Base-by-base conservation (phyloP, 2,888 invertebrate species). In the Schizaphis graminum region DNA sequence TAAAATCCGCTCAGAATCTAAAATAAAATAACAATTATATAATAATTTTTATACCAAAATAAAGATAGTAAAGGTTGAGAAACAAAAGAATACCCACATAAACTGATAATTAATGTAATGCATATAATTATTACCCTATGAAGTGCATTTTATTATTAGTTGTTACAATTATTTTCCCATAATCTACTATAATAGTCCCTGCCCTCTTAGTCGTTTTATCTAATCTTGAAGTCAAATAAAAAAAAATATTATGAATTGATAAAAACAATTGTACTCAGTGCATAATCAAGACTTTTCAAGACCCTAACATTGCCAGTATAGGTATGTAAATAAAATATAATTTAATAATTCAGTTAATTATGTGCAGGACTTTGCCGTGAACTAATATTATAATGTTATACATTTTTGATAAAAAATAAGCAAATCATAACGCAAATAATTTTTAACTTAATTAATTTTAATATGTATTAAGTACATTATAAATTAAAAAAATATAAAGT, bases 91-190 rank as follows among this genome's bases (percentile, higher is more conserved):
- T 87, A 92, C 92, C 87, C 67, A 87, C 35, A 28, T 35, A 67
- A n/a, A 21, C 61, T 47, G 86, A 92, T 87, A 87, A 86, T 61
- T 87, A 47, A 61, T 92, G 49, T 61, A 85, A 49, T 56, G 53
- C 1, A 56, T 91, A 44, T 44, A 91, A 91, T 56, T 91, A 91
- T 56, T 56, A 85, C 11, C 53, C n/a, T 44, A 49, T 49, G 61
- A 4, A 61, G 26, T 61, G 61, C 13, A 92, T 92, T 92, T 87
- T 92, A 92, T 92, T 92, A 92, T 87, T 92, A 49, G 47, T 67
- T 92, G 47, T 92, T 24, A 26, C 87, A 92, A 87, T 87, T 87
- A 87, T 92, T 87, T 87, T 86, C 87, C 86, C 35, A 35, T 92
- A 87, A 91, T 61, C 61, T 49, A 49, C 49, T 11, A 44, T 92